Evolutionary conservation across 2,888 invertebrate species (phyloP).

Genomic region (Phasia obesa): DNA sequence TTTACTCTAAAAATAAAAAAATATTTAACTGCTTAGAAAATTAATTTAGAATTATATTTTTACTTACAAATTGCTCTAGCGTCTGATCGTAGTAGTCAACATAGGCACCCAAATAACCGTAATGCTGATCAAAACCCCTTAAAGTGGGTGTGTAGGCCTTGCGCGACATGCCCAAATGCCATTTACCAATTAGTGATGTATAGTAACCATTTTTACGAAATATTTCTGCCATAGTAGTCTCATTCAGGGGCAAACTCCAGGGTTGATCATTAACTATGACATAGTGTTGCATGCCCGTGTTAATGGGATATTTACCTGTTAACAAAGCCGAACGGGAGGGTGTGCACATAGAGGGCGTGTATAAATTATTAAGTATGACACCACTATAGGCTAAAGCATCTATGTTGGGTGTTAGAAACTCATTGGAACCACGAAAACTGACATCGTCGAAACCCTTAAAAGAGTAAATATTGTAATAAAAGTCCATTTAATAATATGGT

Average conservation of each 20-base stretch:
- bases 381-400: conserved; percentile 93
- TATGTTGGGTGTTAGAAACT: conserved; percentile 95
- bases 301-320: conserved; percentile 94
- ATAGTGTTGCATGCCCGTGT: conserved; percentile 89
- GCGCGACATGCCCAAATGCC: conserved; percentile 93
- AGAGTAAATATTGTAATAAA: background rate
- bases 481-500: background rate
- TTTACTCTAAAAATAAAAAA: conserved; percentile 58
- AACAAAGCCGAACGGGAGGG: conserved; percentile 91
- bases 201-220: conserved; percentile 88
- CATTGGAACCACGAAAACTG: conserved; percentile 93
- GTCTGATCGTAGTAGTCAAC: conserved; percentile 91
- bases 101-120: conserved; percentile 92
- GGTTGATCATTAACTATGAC: conserved; percentile 88
- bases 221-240: conserved; percentile 88
- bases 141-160: conserved; percentile 85
- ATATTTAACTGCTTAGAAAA: background rate
- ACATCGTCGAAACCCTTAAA: conserved; percentile 95
- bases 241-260: conserved; percentile 87
- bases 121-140: conserved; percentile 91
- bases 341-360: conserved; percentile 92
- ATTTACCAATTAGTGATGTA: conserved; percentile 94
- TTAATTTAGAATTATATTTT: background rate
- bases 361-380: conserved; percentile 90
- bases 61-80: conserved; percentile 81